Evolutionary conservation across 37 sponge, comb jelly and placozoan genomes (phyloP).

Genomic region (Agelas oroides): DNA sequence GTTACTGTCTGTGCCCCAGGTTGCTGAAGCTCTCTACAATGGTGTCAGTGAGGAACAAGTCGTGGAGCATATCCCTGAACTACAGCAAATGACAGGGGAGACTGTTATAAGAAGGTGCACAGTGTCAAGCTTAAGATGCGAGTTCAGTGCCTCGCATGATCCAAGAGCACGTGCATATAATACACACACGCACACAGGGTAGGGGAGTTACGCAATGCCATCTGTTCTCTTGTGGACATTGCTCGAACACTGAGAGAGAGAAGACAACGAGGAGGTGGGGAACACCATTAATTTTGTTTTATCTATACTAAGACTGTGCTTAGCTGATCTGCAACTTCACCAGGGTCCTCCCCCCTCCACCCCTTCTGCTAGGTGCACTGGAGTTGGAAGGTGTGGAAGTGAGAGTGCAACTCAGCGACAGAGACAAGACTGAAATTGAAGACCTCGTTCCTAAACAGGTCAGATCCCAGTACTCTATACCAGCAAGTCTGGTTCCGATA

Average conservation of each 20-base stretch:
- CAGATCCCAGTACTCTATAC: background rate
- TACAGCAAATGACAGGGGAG: background rate
- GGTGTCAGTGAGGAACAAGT: background rate
- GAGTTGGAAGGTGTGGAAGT: slow-evolving; percentile 80
- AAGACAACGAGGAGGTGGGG: slow-evolving; percentile 25
- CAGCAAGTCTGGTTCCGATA: background rate
- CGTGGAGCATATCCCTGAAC: slow-evolving; percentile 48
- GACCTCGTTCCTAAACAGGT: slow-evolving; percentile 80
- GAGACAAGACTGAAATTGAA: slow-evolving; percentile 48
- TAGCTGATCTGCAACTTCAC: too few species aligned
- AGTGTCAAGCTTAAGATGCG: too few species aligned
- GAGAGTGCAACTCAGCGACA: slow-evolving; percentile 45
- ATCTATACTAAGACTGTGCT: background rate
- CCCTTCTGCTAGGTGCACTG: slow-evolving; percentile 46
- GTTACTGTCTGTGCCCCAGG: slow-evolving; percentile 6
- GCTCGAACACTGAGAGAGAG: slow-evolving; percentile 49
- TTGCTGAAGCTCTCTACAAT: slow-evolving; percentile 65
- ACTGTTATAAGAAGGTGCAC: background rate
- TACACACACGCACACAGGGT: slow-evolving; percentile 38
- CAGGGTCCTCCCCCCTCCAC: too few species aligned
- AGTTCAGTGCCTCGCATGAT: too few species aligned
- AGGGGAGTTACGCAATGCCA: slow-evolving; percentile 36
- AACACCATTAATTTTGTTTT: background rate
- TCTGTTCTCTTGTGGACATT: slow-evolving; percentile 41
- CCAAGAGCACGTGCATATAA: background rate